Percentiles rank a stretch among this genome's conserved stretches.
These are phyloP conservation scores for Stichodactyla mertensii DNA, from an alignment of 64 coral and sea anemone species.

Conservation along the genomic window DNA sequence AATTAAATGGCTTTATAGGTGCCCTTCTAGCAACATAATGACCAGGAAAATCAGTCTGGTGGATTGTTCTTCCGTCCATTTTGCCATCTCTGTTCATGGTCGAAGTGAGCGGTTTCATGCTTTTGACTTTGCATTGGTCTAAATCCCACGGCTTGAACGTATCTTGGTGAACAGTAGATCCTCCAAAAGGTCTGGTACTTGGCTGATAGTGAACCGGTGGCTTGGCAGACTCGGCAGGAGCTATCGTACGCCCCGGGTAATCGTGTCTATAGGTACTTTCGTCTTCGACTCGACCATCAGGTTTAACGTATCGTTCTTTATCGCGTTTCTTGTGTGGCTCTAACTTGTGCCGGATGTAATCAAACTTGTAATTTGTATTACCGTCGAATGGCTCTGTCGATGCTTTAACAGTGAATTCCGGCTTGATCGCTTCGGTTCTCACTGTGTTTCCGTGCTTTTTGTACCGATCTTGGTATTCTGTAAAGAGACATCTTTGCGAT, in stretches of 20 bases:
- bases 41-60: slow-evolving; percentile 92
- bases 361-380: slow-evolving; percentile 72
- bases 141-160: slow-evolving; percentile 90
- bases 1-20: slow-evolving; percentile 52
- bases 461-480: slow-evolving; percentile 93
- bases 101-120: slow-evolving; percentile 80
- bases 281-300: slow-evolving; percentile 67
- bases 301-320: slow-evolving; percentile 71
- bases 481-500: slow-evolving; percentile 69
- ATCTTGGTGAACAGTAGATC: slow-evolving; percentile 79
- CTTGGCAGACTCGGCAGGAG: slow-evolving; percentile 77
- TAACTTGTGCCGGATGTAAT: slow-evolving; percentile 75
- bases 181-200: slow-evolving; percentile 62
- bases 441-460: slow-evolving; percentile 60
- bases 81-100: slow-evolving; percentile 50
- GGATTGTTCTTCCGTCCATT: slow-evolving; percentile 87
- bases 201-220: slow-evolving; percentile 63
- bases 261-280: slow-evolving; percentile 84
- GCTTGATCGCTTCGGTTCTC: slow-evolving; percentile 69
- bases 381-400: slow-evolving; percentile 81
- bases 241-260: slow-evolving; percentile 58
- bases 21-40: slow-evolving; percentile 70
- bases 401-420: slow-evolving; percentile 61
- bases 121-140: slow-evolving; percentile 48
- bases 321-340: slow-evolving; percentile 68